Percentiles rank a stretch among this genome's conserved stretches.
These are phyloP conservation scores for Cheilosia soror DNA, from an alignment of 2,888 invertebrate genomes.

Conservation along the genomic window DNA sequence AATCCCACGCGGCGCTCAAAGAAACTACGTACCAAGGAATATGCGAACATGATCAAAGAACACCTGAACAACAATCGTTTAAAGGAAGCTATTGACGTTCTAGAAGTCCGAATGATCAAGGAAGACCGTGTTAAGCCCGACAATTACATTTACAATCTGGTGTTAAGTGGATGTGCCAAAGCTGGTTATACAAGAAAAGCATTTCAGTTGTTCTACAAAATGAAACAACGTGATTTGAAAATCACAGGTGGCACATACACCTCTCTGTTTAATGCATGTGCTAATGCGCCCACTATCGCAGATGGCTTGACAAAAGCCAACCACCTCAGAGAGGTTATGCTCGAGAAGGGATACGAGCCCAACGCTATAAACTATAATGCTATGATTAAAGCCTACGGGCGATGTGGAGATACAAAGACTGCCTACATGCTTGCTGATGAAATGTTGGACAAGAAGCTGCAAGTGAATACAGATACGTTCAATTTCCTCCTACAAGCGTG, in stretches of 20 bases:
- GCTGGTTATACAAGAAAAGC: constrained; percentile 94
- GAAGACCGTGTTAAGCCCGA: constrained; percentile 92
- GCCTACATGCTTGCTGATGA: constrained; percentile 94
- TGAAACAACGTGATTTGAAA: constrained; percentile 90
- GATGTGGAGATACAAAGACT: constrained; percentile 90
- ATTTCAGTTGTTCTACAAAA: constrained; percentile 91
- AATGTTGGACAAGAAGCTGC: constrained; percentile 88
- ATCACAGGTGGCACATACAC: constrained; percentile 91
- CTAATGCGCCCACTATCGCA: constrained; percentile 89
- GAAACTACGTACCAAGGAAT: constrained; percentile 87
- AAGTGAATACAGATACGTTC: constrained; percentile 88
- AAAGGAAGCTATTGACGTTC: constrained; percentile 90
- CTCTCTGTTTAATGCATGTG: constrained; percentile 94
- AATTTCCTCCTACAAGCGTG: constrained; percentile 94
- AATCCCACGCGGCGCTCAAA: constrained; percentile 84
- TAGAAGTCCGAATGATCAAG: constrained; percentile 91
- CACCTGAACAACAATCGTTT: constrained; percentile 87
- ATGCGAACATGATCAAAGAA: constrained; percentile 89
- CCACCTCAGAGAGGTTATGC: constrained; percentile 88
- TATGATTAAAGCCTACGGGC: constrained; percentile 96
- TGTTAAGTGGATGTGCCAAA: constrained; percentile 93
- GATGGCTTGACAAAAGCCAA: constrained; percentile 89
- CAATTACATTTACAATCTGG: constrained; percentile 90
- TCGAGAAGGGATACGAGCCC: constrained; percentile 88
- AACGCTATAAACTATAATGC: constrained; percentile 92